Base-by-base conservation (phyloP, 64 coral and sea anemone species). In the Anthopleura sola region DNA sequence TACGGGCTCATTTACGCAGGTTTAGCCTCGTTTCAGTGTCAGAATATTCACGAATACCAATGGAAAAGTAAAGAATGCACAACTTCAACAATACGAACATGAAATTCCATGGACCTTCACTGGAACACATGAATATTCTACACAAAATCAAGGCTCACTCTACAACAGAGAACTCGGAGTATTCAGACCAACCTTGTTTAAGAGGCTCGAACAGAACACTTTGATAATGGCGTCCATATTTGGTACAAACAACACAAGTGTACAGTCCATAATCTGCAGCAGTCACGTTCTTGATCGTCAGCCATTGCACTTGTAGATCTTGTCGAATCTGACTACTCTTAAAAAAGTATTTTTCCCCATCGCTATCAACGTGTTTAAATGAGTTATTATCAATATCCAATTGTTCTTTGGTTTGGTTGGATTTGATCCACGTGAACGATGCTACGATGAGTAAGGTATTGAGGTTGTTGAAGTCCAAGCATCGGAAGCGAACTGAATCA, bases 231-330 rank as follows among this genome's bases (percentile, higher is more conserved):
- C 89, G 86, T 64, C 89, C 89, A 86, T 91, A 80, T 28, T 81
- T 64, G 24, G 84, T 86, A 85, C 89, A 91, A 29, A 91, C 78
- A 71, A 86, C 56, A 51, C 89, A 91, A 34, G 89, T 86, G 46
- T 91, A 91, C 54, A 91, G n/a, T 28, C 84, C 83, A 18, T 44
- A 66, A 55, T 91, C 89, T 7, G 12, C 2, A 0, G 51, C 11
- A 68, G 83, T 86, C 21, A 86, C 51, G 55, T 91, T 86, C 29
- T 91, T 26, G 46, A 91, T 53, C 23, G 55, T 80, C 11, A 91
- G 84, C 36, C 47, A 86, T 23, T 84, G 85, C 37, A 55, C 54
- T 78, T 91, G 55, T 5, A 29, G 6, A 0, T 91, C 56, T 54
- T 79, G 68, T 4, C 34, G 24, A 21, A 46, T 54, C n/a, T 19